Evolutionary conservation across 2,797 vertebrate genomes (phyloP).

Genomic region (Bovichtus variegatus): DNA sequence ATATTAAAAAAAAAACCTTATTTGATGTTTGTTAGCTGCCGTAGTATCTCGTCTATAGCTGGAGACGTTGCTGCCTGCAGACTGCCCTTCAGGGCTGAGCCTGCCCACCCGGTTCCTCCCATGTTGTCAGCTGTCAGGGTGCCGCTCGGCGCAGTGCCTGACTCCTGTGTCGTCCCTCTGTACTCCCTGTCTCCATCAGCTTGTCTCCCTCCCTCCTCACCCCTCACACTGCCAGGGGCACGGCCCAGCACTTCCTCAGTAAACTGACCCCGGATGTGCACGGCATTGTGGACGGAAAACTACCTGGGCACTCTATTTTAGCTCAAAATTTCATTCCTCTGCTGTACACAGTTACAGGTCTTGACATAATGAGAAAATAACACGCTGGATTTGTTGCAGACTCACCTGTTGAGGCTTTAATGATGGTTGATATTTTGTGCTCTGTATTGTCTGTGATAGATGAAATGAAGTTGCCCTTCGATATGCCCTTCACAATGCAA

Average conservation of each 20-base stretch:
- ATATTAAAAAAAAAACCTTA: conserved; percentile 4
- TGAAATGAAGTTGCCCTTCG: conserved; percentile 80
- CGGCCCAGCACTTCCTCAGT: conserved; percentile 64
- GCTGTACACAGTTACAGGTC: conserved; percentile 42
- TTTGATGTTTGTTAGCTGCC: conserved; percentile 43
- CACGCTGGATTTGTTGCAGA: conserved; percentile 36
- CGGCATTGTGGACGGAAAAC: conserved; percentile 91
- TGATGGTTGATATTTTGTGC: conserved; percentile 41
- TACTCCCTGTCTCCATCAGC: conserved; percentile 89
- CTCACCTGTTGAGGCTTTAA: conserved; percentile 26
- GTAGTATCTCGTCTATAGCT: conserved; percentile 34
- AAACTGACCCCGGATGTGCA: conserved; percentile 84
- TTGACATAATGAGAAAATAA: conserved; percentile 42
- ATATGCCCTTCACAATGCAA: conserved; percentile 86
- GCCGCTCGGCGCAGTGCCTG: conserved; percentile 62
- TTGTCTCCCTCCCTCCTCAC: conserved; percentile 93
- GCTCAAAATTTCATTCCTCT: conserved; percentile 42
- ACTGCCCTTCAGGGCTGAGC: conserved; percentile 59
- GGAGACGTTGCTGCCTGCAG: conserved; percentile 58
- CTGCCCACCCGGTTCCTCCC: conserved; percentile 70
- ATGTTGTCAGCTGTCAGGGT: conserved; percentile 72
- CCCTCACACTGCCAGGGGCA: conserved; percentile 89
- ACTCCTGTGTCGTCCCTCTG: conserved; percentile 82
- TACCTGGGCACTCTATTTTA: conserved; percentile 86
- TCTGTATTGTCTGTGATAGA: conserved; percentile 37